Evolutionary conservation across 1,140 invertebrate genomes (phyloP), one percentile per base, ranked within the genome.

Genomic region (Saxidomus purpurata): DNA sequence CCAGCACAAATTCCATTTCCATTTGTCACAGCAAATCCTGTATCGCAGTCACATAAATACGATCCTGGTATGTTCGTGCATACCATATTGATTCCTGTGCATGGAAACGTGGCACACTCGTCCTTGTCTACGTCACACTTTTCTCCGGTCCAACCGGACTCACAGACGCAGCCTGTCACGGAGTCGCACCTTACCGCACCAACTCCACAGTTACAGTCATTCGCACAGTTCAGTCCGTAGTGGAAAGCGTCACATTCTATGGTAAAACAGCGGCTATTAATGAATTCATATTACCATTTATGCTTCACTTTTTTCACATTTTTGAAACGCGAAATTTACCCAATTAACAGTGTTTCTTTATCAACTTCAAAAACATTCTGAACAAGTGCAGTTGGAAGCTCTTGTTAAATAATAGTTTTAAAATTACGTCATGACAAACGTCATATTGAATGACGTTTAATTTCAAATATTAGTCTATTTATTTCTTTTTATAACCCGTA

Each of bases 1-100:
- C 34, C 63, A 28, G 15, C 15, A 34, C 81, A 67, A 40, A 69
- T 71, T 19, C 22, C 34, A 17, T 22, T 38, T 31, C 0, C n/a
- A n/a, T n/a, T n/a, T 43, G 17, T 69, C 59, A 25, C 43, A 17
- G 40, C 83, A 69, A 88, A 92, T 2, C 92, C 92, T 22, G 86
- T 34, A 36, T 77, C 38, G 69, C 92, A 93, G 3, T 28, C 19
- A 90, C 92, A 93, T 11, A 47, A 17, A 43, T 88, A 92, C 43
- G 71, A 59, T 13, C 92, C 92, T 13, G 85, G 80, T 28, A 83
- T 88, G 67, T 93, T 93, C 3, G 63, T 61, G 63, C 92, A 93
- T 13, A 15, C 31, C n/a, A 61, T 77, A 19, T 40, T 85, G 22
- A 61, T 28, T 25, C 86, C 80, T 6, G 80, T 61, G 67, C 90